Evolutionary conservation across 2,888 invertebrate species (phyloP).

Genomic region (Chironomus tentans): DNA sequence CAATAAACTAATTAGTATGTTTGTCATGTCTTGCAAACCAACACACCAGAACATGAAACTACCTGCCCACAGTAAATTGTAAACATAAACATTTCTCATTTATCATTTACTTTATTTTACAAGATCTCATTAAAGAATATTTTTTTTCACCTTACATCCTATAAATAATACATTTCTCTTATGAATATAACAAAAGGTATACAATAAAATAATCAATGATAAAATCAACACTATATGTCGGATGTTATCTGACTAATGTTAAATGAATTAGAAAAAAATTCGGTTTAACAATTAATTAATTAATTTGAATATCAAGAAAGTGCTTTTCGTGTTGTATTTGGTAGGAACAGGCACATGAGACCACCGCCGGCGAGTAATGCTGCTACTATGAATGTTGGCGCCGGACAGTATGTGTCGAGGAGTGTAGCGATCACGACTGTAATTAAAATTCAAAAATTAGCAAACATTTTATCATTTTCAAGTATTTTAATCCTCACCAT

Average conservation of each 20-base stretch:
- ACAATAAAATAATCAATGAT: no score
- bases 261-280: background rate
- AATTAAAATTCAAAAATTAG: conserved; percentile 43
- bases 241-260: background rate
- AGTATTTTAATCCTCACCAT: conserved; percentile 30
- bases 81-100: background rate
- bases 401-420: conserved; percentile 79
- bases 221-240: no score
- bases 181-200: no score
- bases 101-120: background rate
- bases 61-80: background rate
- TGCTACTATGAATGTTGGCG: conserved; percentile 87
- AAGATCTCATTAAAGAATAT: background rate
- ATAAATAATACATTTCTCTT: no score
- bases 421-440: conserved; percentile 72
- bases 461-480: background rate
- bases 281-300: conserved; percentile 1
- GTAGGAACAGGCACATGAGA: conserved; percentile 75
- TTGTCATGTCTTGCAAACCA: no score
- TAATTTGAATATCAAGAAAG: conserved; percentile 34
- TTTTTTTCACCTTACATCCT: no score
- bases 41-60: no score
- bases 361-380: conserved; percentile 77
- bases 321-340: conserved; percentile 80
- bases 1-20: no score